Percentiles rank a stretch among this genome's conserved stretches.
These are phyloP conservation scores for Narcine bancroftii DNA, from an alignment of 2,113 vertebrate genomes.

Conservation along the genomic window DNA sequence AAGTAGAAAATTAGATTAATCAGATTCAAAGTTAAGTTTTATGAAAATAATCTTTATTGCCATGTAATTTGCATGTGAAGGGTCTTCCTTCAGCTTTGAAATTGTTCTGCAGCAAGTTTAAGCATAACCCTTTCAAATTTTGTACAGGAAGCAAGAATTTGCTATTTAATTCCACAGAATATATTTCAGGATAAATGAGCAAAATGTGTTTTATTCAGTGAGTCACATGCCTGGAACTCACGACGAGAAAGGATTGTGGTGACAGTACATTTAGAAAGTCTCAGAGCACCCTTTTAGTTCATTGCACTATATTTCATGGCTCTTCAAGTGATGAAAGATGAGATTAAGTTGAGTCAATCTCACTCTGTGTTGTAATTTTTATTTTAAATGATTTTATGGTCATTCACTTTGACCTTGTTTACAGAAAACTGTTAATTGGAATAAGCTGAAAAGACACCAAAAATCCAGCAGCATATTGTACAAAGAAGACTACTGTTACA, in stretches of 20 bases:
- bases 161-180: neutral
- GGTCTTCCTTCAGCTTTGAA: neutral
- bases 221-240: too few species aligned
- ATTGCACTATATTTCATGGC: too few species aligned
- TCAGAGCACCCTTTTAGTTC: too few species aligned
- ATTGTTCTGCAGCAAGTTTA: neutral
- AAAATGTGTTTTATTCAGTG: too few species aligned
- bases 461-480: neutral
- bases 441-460: neutral
- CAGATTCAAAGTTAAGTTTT: neutral
- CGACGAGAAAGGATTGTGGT: too few species aligned
- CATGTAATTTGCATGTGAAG: neutral
- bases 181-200: too few species aligned
- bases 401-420: too few species aligned
- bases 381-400: too few species aligned
- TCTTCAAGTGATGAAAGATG: too few species aligned
- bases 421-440: neutral
- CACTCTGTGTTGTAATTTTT: too few species aligned
- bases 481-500: neutral
- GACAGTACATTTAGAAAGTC: too few species aligned
- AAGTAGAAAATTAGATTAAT: neutral
- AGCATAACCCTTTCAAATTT: neutral
- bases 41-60: neutral
- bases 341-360: too few species aligned
- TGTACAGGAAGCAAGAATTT: neutral